Base-by-base conservation (phyloP, 2,113 vertebrate species). In the Vidua macroura region DNA sequence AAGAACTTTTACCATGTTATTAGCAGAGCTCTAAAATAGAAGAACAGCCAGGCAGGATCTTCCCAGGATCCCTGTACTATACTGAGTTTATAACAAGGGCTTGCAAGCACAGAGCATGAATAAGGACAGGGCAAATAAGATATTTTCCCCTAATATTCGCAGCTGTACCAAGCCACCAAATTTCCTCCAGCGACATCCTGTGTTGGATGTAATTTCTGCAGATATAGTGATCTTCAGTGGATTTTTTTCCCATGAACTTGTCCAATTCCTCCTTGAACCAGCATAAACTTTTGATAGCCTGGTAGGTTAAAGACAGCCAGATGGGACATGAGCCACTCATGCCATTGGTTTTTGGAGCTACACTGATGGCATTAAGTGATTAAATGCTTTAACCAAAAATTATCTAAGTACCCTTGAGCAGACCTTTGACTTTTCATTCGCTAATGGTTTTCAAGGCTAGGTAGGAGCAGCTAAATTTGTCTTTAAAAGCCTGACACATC, bases 331-430 rank as follows among this genome's bases (percentile, higher is more conserved):
- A 39, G 56, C 52, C 39, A 24, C 8, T 28, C 77, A 30, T 60
- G 60, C 51, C 41, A 15, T n/a, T 86, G 68, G 19, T 87, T 82
- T 90, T 16, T 63, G 78, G 52, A 78, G 28, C 48, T 55, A 49
- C 35, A 53, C 33, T 51, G 35, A 70, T 87, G 90, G 15, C 59
- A 83, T 83, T 77, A 66, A 46, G 73, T 62, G 51, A 60, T 92
- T 87, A 90, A 95, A 74, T 63, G 39, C 58, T 92, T 93, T 84
- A 90, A 78, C n/a, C 15, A 87, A 89, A 93, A 78, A 21, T 13
- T 0, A 58, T 66, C 46, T 64, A n/a, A 72, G 30, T 94, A 55
- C 52, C 23, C n/a, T 73, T 72, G 62, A 87, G 35, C 56, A 79
- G 62, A 28, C 62, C 30, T 94, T 82, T 82, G 44, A 35, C 16